Evolutionary conservation across 53 echinoderm and acorn worm species (phyloP).

Genomic region (Apostichopus leukothele): DNA sequence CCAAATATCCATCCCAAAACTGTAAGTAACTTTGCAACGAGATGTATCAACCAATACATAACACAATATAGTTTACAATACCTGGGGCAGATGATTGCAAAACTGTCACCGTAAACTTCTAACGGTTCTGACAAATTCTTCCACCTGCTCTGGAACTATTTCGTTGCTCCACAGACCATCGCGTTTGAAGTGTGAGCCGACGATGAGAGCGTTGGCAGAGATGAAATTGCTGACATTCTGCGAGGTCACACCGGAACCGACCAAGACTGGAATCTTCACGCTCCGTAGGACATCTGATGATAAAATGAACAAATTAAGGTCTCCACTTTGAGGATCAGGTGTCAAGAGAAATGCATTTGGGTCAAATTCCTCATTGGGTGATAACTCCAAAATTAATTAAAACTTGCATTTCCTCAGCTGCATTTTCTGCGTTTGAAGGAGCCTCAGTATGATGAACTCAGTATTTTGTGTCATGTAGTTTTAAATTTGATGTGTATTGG

Average conservation of each 20-base stretch:
- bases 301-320: constrained; percentile 1
- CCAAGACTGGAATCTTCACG: constrained; percentile 77
- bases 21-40: too few species aligned
- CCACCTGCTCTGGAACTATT: constrained; percentile 47
- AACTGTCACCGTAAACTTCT: constrained; percentile 30
- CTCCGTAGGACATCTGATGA: constrained; percentile 72
- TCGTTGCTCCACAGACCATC: constrained; percentile 40
- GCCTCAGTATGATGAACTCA: too few species aligned
- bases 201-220: constrained; percentile 81
- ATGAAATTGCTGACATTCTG: constrained; percentile 69
- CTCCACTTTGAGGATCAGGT: neutral
- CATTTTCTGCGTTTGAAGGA: too few species aligned
- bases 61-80: neutral
- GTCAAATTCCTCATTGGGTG: neutral
- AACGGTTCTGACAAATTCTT: constrained; percentile 69
- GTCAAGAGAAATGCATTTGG: neutral
- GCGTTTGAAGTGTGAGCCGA: constrained; percentile 92
- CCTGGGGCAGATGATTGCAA: neutral
- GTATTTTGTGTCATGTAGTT: too few species aligned
- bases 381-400: neutral
- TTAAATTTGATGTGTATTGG: too few species aligned
- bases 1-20: too few species aligned
- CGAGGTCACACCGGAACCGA: constrained; percentile 86
- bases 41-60: too few species aligned
- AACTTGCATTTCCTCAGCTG: too few species aligned